Evolutionary conservation across 2,888 invertebrate species (phyloP).

Genomic region (Cheilosia impressa): DNA sequence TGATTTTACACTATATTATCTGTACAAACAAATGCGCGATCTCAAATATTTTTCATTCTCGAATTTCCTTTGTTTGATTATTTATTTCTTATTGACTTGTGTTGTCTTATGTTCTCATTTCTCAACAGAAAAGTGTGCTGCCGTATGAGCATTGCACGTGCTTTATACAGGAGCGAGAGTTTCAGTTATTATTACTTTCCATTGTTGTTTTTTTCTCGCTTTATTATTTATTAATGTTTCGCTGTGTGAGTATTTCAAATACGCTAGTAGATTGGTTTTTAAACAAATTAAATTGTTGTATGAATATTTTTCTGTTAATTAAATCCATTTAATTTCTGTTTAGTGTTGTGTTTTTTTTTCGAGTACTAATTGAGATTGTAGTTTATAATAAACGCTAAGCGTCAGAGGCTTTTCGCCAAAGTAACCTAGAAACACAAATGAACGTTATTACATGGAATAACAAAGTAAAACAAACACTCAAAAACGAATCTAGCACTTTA

Average conservation of each 20-base stretch:
- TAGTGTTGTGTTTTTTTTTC: slow-evolving; percentile 9
- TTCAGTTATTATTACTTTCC: background rate
- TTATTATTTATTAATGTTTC: slow-evolving; percentile 24
- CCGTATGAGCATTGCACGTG: background rate
- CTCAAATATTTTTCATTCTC: slow-evolving; percentile 5
- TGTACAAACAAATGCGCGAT: slow-evolving; percentile 7
- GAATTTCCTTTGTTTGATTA: slow-evolving; percentile 2
- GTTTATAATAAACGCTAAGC: slow-evolving; percentile 23
- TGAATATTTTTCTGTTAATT: slow-evolving; percentile 47
- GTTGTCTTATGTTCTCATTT: background rate
- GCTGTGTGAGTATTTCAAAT: slow-evolving; percentile 20
- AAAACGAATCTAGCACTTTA: slow-evolving; percentile 44
- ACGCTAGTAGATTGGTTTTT: slow-evolving; percentile 31
- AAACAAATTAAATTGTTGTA: slow-evolving; percentile 56
- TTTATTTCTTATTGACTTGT: background rate
- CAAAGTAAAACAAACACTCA: too few species aligned
- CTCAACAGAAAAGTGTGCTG: background rate
- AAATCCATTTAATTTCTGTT: slow-evolving; percentile 42
- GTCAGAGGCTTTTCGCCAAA: slow-evolving; percentile 43
- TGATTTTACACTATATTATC: slow-evolving; percentile 42
- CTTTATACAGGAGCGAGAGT: slow-evolving; percentile 26
- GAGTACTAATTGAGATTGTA: background rate
- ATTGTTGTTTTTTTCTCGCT: slow-evolving; percentile 10
- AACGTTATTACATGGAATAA: too few species aligned
- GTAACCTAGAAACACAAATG: slow-evolving; percentile 5